Evolutionary conservation across 2,797 vertebrate genomes (phyloP), one percentile per base, ranked within the genome.

Genomic region (Poecilia gillii): DNA sequence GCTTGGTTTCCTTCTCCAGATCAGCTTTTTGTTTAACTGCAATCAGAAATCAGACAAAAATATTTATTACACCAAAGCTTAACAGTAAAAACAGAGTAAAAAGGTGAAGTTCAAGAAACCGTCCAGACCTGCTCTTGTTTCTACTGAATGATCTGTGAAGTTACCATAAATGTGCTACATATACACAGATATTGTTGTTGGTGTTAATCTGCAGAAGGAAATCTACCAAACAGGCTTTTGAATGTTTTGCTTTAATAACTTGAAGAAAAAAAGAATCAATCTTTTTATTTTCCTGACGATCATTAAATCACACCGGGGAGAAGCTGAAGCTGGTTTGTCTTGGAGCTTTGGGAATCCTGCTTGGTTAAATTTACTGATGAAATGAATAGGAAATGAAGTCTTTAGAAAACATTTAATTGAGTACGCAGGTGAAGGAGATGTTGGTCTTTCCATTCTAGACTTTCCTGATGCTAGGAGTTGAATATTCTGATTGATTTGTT

Each of bases 1-100:
- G 81, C 74, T 96, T 96, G 12, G 95, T 94, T 9, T 94, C 90
- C 77, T 95, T 95, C 91, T 94, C 94, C 81, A 94, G n/a, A 57
- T 80, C 76, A 0, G 36, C 87, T 77, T 94, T 93, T 89, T 93
- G 89, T 51, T 86, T 12, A 12, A 92, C 94, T 94, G 39, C 3
- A 77, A 47, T 49, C 46, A 80, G 31, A 81, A 78, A 13, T 78
- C 14, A 68, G 4, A 77, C 2, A 28, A 55, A 47, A 41, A 66
- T 2, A 66, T 36, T 23, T 25, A 20, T 45, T n/a, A 47, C 74
- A 4, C 25, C 11, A 2, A 41, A 46, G 3, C 59, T 80, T 64
- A 62, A 76, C 16, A 72, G 4, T 39, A 71, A 55, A 71, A 53
- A 6, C 2, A 31, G 11, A 11, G 3, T 4, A 20, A 14, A 41